Evolutionary conservation across 2,113 vertebrate genomes (phyloP), one percentile per base, ranked within the genome.

Genomic region (Syngnathus scovelli): DNA sequence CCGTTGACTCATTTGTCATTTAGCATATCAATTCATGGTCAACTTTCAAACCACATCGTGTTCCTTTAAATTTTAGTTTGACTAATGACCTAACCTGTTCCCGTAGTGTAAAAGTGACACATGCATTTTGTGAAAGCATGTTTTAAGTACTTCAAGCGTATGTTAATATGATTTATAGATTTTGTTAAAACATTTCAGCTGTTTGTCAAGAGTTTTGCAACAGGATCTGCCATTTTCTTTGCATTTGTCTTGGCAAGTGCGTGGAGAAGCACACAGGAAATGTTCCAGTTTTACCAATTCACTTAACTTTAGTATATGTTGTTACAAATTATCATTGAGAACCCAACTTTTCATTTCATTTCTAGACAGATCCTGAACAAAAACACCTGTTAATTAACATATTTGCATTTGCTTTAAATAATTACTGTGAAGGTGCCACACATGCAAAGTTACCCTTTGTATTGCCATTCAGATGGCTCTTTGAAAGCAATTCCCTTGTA

Each of bases 401-500:
- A 5, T 70, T 27, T 76, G 61, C 54, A 41, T 60, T 72, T 43
- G 62, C 44, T 58, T 58, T 64, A 69, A 82, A 75, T 67, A 72
- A 71, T 51, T 43, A 64, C 38, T 61, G 21, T 44, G 43, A 44
- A 51, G 8, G 58, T 18, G 36, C 38, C 51, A 56, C 66, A 55
- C 62, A 63, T 52, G 36, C 36, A 33, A n/a, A 67, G 58, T 80
- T 81, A 77, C 78, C 61, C 33, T 82, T 80, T 74, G 61, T 48
- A 21, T 71, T 54, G 23, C 46, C 36, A 44, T 86, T 78, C 80
- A 80, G 76, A 58, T 61, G 82, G 8, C 21, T 62, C 67, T 69
- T 76, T 77, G 55, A 76, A 83, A 70, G 68, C 39, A 80, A 83
- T 74, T 76, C 70, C 74, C 78, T 78, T 62, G 56, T 81, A 83